Conservation (phyloP, 2,888 invertebrate species). For the Campopleginae sp. region DNA sequence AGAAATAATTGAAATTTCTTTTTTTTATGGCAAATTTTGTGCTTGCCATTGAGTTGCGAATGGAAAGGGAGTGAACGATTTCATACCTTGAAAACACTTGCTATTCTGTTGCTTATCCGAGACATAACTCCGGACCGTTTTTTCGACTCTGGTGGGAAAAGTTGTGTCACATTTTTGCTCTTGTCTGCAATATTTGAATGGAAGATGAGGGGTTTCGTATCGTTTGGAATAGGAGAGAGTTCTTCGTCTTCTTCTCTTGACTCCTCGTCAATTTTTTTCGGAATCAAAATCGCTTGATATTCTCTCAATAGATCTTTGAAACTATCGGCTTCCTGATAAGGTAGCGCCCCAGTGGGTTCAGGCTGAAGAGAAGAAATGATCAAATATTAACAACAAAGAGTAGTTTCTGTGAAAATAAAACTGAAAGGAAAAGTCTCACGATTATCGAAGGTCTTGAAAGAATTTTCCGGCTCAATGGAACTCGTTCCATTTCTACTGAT, state of each 20-base stretch:
- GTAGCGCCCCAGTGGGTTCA: constrained; percentile 61
- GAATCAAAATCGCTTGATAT: constrained; percentile 65
- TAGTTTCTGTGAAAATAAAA: not conserved
- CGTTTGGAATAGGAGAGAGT: not conserved
- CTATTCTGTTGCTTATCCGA: constrained; percentile 63
- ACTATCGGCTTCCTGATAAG: constrained; percentile 74
- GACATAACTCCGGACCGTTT: constrained; percentile 52
- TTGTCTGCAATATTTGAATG: constrained; percentile 68
- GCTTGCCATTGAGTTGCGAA: not conserved
- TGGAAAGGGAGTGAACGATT: not conserved
- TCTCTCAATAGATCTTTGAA: constrained; percentile 72
- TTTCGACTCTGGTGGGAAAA: constrained; percentile 67
- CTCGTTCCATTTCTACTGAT: constrained; percentile 12
- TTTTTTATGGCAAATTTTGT: too few relatives aligned
- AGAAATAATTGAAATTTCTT: too few relatives aligned
- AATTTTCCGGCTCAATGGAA: constrained; percentile 41
- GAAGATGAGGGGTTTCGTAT: constrained; percentile 59
- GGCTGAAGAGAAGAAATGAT: constrained; percentile 42
- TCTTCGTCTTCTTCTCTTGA: constrained; percentile 30
- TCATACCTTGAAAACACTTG: constrained; percentile 70
- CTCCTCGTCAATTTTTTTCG: constrained; percentile 12
- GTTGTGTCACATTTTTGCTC: constrained; percentile 70
- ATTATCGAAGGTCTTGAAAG: constrained; percentile 50
- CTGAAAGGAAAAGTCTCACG: constrained; percentile 45
- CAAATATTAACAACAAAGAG: not conserved